Evolutionary conservation across 2,888 invertebrate genomes (phyloP), one percentile per base, ranked within the genome.

Genomic region (Diogma glabrata): DNA sequence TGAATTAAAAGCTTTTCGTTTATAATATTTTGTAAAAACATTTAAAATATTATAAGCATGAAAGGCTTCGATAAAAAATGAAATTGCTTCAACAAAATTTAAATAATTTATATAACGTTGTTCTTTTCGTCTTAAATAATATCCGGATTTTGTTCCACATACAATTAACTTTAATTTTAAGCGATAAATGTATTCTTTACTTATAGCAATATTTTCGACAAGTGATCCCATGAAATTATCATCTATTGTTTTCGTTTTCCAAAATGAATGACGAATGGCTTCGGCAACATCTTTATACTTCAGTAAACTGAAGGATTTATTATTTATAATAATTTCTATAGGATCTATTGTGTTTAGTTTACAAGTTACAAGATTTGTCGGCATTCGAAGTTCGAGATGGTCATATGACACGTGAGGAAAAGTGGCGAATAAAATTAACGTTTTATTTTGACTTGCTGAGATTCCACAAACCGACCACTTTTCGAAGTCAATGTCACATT

Each of bases 141-240:
- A 43, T 6, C 43, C 43, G 14, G 43, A 20, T 43, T 43, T 43
- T 43, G n/a, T 43, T 12, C 43, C 43, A 9, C n/a, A 43, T n/a
- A 43, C 14, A 9, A 43, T 22, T 10, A 43, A 43, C 23, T 43
- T 43, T 4, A 43, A 14, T n/a, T 23, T 20, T 14, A 43, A 43
- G 9, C 43, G 43, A 43, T 43, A 43, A 4, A 43, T 43, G 23
- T 43, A 43, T 5, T 43, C 43, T n/a, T 43, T 23, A 23, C 22
- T 43, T n/a, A 43, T n/a, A 43, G n/a, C 14, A 9, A 43, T 43
- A 43, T 43, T 22, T 6, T 43, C 43, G 6, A 14, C n/a, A 5
- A 43, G 20, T 12, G 43, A 43, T n/a, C 43, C 43, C 43, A 43
- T 43, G 14, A 43, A 43, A 43, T 43, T 23, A 5, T 43, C 43